Conservation (phyloP, 2,113 vertebrate species). For the Mirza zaza region DNA sequence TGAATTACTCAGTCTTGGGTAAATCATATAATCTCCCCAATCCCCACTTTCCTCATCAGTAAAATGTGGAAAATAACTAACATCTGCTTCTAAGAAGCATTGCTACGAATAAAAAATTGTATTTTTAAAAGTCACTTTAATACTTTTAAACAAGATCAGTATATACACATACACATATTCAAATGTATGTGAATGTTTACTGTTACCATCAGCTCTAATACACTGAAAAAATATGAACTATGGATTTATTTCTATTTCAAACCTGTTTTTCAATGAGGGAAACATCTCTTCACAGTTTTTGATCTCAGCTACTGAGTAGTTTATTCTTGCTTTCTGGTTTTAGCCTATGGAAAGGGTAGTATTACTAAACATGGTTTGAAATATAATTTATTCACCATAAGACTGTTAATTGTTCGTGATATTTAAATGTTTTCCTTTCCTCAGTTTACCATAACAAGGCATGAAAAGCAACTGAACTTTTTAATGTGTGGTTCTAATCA, state of each 20-base stretch:
- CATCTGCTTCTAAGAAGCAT: not conserved
- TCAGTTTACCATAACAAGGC: slow-evolving; percentile 57
- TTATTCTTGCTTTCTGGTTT: not conserved
- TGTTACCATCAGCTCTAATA: not conserved
- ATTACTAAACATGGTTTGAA: not conserved
- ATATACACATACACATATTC: not conserved
- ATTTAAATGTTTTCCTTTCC: slow-evolving; percentile 55
- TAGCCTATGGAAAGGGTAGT: not conserved
- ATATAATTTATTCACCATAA: not conserved
- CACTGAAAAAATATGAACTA: not conserved
- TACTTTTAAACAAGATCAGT: not conserved
- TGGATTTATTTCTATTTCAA: not conserved
- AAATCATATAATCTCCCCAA: not conserved
- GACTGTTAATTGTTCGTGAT: not conserved
- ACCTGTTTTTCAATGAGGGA: not conserved
- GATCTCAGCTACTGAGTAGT: not conserved
- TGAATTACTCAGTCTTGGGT: not conserved
- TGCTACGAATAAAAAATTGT: not conserved
- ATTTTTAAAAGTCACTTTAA: not conserved
- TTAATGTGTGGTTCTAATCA: slow-evolving; percentile 65
- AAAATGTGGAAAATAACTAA: slow-evolving; percentile 23
- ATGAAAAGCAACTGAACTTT: slow-evolving; percentile 71
- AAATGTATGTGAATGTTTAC: not conserved
- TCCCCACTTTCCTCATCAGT: not conserved
- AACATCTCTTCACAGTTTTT: slow-evolving; percentile 20